Percentiles rank a stretch among this genome's conserved stretches.
Evolutionary conservation across 2,113 vertebrate species (phyloP).

Genomic region (Rhizomys pruinosus): DNA sequence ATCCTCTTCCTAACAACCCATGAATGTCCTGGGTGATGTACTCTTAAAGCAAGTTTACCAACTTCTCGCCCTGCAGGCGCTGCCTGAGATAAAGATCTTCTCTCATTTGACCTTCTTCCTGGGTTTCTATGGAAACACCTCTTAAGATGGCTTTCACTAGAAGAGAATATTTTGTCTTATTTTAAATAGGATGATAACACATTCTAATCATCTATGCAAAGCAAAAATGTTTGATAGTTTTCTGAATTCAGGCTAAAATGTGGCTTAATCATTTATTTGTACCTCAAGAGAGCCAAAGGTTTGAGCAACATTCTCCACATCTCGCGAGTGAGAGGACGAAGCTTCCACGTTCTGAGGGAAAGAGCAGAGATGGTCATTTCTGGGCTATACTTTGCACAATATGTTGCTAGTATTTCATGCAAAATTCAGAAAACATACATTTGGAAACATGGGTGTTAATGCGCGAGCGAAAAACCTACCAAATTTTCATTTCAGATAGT

Average conservation of each 20-base stretch:
- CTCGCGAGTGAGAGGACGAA: conserved; percentile 66
- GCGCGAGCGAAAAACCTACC: conserved; percentile 65
- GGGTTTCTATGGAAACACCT: conserved; percentile 87
- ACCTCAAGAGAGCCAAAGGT: conserved; percentile 56
- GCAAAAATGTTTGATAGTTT: conserved; percentile 71
- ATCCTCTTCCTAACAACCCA: background rate
- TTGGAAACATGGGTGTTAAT: background rate
- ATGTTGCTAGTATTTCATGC: conserved; percentile 14
- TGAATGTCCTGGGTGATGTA: background rate
- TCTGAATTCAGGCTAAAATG: conserved; percentile 67
- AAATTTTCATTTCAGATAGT: conserved; percentile 65
- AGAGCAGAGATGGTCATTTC: conserved; percentile 76
- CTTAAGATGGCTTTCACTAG: conserved; percentile 72
- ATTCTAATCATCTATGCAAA: conserved; percentile 74
- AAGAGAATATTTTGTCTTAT: conserved; percentile 65
- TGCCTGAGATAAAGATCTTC: conserved; percentile 72
- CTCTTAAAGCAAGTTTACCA: conserved; percentile 45
- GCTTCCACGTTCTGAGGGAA: conserved; percentile 2
- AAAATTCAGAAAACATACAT: conserved; percentile 14
- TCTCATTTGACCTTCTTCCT: conserved; percentile 76
- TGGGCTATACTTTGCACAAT: conserved; percentile 49
- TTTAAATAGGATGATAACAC: conserved; percentile 80
- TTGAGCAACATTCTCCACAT: conserved; percentile 15
- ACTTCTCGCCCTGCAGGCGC: conserved; percentile 70
- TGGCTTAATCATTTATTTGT: conserved; percentile 63